Percentiles rank a stretch among this genome's conserved stretches.
These are phyloP conservation scores for Phaetusa simplex DNA, from an alignment of 2,113 vertebrate species.

Conservation along the genomic window DNA sequence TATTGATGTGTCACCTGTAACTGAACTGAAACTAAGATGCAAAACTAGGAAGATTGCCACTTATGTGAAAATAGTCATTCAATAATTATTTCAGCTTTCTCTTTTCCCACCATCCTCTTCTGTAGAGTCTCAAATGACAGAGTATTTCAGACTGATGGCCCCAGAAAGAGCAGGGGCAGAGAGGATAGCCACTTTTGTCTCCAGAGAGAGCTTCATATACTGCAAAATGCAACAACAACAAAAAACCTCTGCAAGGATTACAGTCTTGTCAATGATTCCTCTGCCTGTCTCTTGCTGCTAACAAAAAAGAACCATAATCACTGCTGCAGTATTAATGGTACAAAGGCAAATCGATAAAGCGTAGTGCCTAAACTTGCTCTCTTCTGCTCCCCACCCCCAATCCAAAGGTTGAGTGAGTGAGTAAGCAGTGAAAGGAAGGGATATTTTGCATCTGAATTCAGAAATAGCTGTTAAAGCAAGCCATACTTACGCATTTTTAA, in stretches of 20 bases:
- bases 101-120: not conserved
- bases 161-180: constrained; percentile 23
- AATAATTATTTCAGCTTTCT: not conserved
- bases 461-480: not conserved
- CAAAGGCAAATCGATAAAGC: not conserved
- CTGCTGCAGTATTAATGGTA: not conserved
- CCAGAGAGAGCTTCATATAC: not conserved
- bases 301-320: not conserved
- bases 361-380: not conserved
- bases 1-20: not conserved
- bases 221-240: not conserved
- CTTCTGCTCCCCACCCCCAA: not conserved
- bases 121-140: constrained; percentile 1
- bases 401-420: not conserved
- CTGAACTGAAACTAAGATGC: not conserved
- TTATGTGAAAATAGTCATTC: not conserved
- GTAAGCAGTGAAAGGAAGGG: not conserved
- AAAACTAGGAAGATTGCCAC: not conserved
- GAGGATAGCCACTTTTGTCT: constrained; percentile 2
- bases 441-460: not conserved
- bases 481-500: not conserved
- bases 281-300: not conserved
- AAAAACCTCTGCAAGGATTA: constrained; percentile 10
- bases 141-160: constrained; percentile 11
- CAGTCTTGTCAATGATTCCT: constrained; percentile 16